Base-by-base conservation (phyloP, 1,140 invertebrate species). In the Drosophila navojoa region DNA sequence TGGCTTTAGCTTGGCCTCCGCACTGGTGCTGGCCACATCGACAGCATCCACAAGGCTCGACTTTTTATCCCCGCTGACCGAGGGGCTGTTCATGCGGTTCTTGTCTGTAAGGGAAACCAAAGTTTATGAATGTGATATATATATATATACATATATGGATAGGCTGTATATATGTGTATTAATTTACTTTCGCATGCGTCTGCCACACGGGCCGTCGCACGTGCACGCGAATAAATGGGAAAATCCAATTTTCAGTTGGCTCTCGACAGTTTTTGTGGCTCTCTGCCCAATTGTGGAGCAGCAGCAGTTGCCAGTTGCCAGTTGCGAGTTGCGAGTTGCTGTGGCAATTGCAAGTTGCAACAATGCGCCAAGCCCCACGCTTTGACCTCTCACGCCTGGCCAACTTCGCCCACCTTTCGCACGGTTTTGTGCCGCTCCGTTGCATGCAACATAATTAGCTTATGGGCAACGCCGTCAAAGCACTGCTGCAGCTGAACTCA, bases 81-180 rank as follows among this genome's bases (percentile, higher is more conserved):
- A 87, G 53, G 90, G 87, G 74, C 87, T 92, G 27, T 90, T 91
- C 75, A 81, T 84, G 35, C 91, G 86, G 72, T 87, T 92, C 57
- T 92, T 92, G 50, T 89, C 91, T 92, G 62, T 42, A 75, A 45
- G 13, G 9, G 5, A 49, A 4, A 15, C 19, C 19, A 27, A 49
- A 53, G 29, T 58, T 13, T 45, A 38, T 42, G 19, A 38, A 29
- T 15, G 29, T 52, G 52, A 40, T 47, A 10, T 50, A 44, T 53
- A 16, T 45, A 13, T n/a, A 42, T 1, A 2, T 3, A 5, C 5
- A 35, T 32, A 29, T 47, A 10, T 50, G 5, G 19, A 44, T 53
- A 10, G 32, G 6, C 6, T 45, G 13, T n/a, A 52, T 10, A 5
- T 11, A 3, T 25, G 15, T 19, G 15, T 47, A 19, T 19, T 7